Evolutionary conservation across 1,140 invertebrate species (phyloP), one percentile per base, ranked within the genome.

Genomic region (Pseudoatta argentina): DNA sequence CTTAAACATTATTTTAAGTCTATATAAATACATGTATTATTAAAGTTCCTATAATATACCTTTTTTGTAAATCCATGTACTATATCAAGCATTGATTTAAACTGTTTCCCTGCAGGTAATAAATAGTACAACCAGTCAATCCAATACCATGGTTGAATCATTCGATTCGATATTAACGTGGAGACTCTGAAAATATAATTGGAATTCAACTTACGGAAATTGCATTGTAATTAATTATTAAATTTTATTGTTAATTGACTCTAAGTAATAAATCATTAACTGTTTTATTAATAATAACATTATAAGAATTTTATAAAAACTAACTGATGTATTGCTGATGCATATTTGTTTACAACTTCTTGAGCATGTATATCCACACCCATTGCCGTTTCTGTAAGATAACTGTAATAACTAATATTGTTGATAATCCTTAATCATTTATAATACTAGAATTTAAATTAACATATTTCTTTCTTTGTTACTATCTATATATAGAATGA

Each of bases 361-460:
- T 98, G 98, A 0, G 97, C 97, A 92, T 97, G 96, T 3, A 98
- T 94, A 64, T 96, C 96, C 12, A 97, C 96, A 3, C 98, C 98
- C 98, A 99, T 98, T 14, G 98, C 97, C 18, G 97, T 97, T 95
- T 99, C 97, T 97, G 92, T 1, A 95, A 86, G 48, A 67, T 82
- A 91, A 72, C 24, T 24, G 24, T 14, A 12, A 44, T 0, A 30
- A 30, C 27, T 44, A 44, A 44, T 44, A 55, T 63, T 27, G 7
- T 48, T 18, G 27, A 10, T 61, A 76, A 63, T 16, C 4, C 8
- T 6, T 8, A 18, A 0, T 0, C 6, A 5, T 7, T 39, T 39
- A 64, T 16, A 8, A 14, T 18, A 5, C 6, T 39, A 48, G 24
- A 63, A 30, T 63, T 30, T 27, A 34, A 34, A 34, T 34, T 34